phyloP scores from a whole-genome alignment of 1,140 invertebrate genomes.

The Hylyphantes graminicola region DNA sequence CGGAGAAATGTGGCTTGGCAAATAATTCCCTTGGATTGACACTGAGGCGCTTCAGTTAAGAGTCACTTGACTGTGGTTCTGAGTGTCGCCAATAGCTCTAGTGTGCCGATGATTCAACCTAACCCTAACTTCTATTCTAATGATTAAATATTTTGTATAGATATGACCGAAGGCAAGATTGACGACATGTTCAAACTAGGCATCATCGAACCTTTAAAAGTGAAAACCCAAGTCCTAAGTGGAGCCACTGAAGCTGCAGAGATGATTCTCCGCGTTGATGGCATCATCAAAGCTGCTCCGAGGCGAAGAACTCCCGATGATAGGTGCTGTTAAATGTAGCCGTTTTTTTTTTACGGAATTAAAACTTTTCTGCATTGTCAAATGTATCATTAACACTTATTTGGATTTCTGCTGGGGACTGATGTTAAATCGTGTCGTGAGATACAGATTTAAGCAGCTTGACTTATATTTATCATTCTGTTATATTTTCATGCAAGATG shows the following conservation, averaged over 20 bases:
- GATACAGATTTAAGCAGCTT: conserved; percentile 3
- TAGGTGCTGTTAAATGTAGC: conserved; percentile 26
- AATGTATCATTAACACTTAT: conserved; percentile 3
- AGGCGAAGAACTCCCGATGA: conserved; percentile 86
- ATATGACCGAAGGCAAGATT: conserved; percentile 67
- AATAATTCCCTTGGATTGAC: too few species aligned
- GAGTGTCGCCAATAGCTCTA: too few species aligned
- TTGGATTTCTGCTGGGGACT: conserved; percentile 5
- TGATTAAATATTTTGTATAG: conserved; percentile 64
- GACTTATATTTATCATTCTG: conserved; percentile 8
- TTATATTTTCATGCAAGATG: neutral
- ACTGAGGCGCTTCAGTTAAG: too few species aligned
- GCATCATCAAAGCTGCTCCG: conserved; percentile 95
- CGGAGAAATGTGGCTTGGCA: too few species aligned
- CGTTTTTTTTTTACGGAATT: neutral
- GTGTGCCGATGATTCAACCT: too few species aligned
- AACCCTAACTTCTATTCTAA: conserved; percentile 43
- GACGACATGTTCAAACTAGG: conserved; percentile 75
- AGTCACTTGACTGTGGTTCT: too few species aligned
- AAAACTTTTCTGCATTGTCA: conserved; percentile 8
- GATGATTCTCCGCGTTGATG: conserved; percentile 98
- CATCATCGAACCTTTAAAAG: conserved; percentile 95
- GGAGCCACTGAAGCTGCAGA: conserved; percentile 98
- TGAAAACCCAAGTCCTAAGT: conserved; percentile 94
- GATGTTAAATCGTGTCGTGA: neutral